A percentile compares a stretch with the other conserved stretches of the same genome.
These are phyloP conservation scores for Stenodera caucasica DNA, from an alignment of 2,888 invertebrate genomes.

Conservation along the genomic window DNA sequence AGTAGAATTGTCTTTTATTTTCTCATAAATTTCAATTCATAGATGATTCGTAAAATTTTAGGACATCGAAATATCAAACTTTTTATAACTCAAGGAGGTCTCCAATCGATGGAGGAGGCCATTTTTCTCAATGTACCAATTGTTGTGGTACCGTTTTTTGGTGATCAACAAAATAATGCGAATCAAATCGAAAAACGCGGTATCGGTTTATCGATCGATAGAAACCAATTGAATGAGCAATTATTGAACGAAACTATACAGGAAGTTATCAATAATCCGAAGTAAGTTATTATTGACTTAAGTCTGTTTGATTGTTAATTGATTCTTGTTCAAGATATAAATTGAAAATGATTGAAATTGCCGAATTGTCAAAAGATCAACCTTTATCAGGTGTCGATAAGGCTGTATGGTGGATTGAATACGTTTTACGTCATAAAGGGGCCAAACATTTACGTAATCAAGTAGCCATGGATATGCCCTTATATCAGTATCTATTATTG, in stretches of 20 bases:
- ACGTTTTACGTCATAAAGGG: slow-evolving; percentile 36
- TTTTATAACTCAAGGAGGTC: slow-evolving; percentile 46
- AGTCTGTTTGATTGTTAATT: too few species aligned
- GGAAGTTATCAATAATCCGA: slow-evolving; percentile 40
- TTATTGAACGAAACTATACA: slow-evolving; percentile 37
- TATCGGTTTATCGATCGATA: slow-evolving; percentile 32
- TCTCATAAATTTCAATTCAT: neutral
- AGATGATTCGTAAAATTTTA: slow-evolving; percentile 12
- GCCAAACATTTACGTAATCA: slow-evolving; percentile 34
- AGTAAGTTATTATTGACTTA: too few species aligned
- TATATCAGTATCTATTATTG: slow-evolving; percentile 39
- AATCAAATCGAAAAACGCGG: slow-evolving; percentile 34
- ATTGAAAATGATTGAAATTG: slow-evolving; percentile 10
- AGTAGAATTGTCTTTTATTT: too few species aligned
- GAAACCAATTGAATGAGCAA: slow-evolving; percentile 28
- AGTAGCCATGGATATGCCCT: slow-evolving; percentile 32
- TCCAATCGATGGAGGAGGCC: slow-evolving; percentile 38
- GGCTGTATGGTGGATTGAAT: slow-evolving; percentile 41
- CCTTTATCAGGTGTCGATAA: slow-evolving; percentile 34
- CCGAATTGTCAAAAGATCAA: slow-evolving; percentile 26
- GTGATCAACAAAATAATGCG: slow-evolving; percentile 39
- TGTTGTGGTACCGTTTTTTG: slow-evolving; percentile 40
- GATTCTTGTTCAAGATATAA: too few species aligned
- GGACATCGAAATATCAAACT: slow-evolving; percentile 41
- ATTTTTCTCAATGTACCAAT: slow-evolving; percentile 36